Conservation (phyloP, 2,888 invertebrate genomes). For the Xanthia togata region DNA sequence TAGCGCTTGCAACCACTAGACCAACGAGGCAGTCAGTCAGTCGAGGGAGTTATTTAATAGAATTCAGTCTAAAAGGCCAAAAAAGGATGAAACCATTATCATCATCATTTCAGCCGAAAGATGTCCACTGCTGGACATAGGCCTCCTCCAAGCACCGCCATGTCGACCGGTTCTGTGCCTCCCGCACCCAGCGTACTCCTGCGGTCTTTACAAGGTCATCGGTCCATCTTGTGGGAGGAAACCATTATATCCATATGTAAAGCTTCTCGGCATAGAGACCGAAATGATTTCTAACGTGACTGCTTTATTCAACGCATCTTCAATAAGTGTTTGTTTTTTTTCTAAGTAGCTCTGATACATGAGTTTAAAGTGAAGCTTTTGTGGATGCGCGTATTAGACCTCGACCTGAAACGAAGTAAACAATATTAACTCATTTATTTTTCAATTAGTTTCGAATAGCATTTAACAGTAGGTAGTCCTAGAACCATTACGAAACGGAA, state of each 20-base stretch:
- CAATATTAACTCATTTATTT: conserved; percentile 18
- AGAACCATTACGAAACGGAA: conserved; percentile 75
- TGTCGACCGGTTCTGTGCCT: too few relatives aligned
- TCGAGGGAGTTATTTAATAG: not conserved
- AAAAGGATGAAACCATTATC: not conserved
- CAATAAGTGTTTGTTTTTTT: not conserved
- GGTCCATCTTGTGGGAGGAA: too few relatives aligned
- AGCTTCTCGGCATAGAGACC: not conserved
- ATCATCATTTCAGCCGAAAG: too few relatives aligned
- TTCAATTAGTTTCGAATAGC: conserved; percentile 20
- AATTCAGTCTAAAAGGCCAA: not conserved
- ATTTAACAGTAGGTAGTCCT: conserved; percentile 24
- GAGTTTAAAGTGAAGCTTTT: conserved; percentile 1
- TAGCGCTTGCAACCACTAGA: too few relatives aligned
- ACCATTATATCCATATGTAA: not conserved
- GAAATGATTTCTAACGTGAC: not conserved
- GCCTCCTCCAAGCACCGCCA: too few relatives aligned
- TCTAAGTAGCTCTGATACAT: not conserved
- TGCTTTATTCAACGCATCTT: not conserved
- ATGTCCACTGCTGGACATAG: too few relatives aligned
- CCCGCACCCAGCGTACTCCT: too few relatives aligned
- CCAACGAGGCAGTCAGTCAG: too few relatives aligned
- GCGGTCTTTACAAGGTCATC: too few relatives aligned
- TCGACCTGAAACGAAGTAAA: conserved; percentile 7
- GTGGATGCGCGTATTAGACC: too few relatives aligned